Conservation (phyloP, 2,797 vertebrate species). For the Enteromius radiatus region DNA sequence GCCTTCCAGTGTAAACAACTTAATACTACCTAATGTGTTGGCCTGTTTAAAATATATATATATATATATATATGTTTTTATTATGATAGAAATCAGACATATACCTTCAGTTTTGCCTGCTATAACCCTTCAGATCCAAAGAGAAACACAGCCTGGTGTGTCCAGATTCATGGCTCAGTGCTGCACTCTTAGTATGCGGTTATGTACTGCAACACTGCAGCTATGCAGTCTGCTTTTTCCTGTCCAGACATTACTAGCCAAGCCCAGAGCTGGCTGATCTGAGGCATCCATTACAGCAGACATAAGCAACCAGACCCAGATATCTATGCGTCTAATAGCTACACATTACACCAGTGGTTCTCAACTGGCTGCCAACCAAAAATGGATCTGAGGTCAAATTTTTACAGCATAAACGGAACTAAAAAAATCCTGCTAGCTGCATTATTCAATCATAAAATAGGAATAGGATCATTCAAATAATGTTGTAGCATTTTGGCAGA, state of each 20-base stretch:
- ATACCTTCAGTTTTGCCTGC: neutral
- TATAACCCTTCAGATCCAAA: neutral
- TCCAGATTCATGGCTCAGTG: conserved; percentile 23
- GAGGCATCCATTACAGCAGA: conserved; percentile 2
- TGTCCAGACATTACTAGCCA: conserved; percentile 40
- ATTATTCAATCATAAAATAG: neutral
- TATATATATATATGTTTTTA: too few relatives aligned
- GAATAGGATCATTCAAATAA: neutral
- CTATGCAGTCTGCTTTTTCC: neutral
- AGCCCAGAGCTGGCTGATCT: conserved; percentile 45
- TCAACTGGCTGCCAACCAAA: neutral
- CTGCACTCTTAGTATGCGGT: conserved; percentile 22
- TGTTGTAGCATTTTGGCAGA: neutral
- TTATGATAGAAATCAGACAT: conserved; percentile 8
- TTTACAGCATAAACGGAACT: neutral
- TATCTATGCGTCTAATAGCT: neutral
- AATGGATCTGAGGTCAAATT: neutral
- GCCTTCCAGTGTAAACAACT: neutral
- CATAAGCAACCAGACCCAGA: conserved; percentile 22
- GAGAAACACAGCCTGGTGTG: conserved; percentile 3
- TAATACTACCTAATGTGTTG: neutral
- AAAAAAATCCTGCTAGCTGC: neutral
- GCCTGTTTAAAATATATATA: neutral
- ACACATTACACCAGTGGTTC: neutral
- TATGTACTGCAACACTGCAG: conserved; percentile 32